Percentiles rank a stretch among this genome's conserved stretches.
Evolutionary conservation across 2,888 invertebrate genomes (phyloP).

Genomic region (Macrophya alboannulata): DNA sequence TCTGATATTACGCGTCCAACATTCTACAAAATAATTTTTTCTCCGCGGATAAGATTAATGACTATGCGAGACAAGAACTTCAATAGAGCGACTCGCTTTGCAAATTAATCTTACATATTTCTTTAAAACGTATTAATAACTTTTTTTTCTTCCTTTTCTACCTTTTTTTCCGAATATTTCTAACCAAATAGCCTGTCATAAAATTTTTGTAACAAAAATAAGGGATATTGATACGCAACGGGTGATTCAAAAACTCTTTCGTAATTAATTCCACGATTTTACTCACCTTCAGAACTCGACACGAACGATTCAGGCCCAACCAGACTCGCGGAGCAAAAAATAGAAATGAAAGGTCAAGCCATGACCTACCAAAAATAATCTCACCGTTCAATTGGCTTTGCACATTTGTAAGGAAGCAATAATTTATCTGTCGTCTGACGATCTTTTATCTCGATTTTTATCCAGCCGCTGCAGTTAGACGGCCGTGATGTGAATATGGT

Average conservation of each 20-base stretch:
- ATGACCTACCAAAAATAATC: background rate
- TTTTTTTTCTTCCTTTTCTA: conserved; percentile 61
- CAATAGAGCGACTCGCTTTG: conserved; percentile 72
- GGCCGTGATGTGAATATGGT: background rate
- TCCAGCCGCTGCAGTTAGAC: background rate
- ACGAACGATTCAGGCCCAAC: background rate
- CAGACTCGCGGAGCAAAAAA: background rate
- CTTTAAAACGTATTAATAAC: conserved; percentile 74
- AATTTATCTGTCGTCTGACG: background rate
- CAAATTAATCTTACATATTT: conserved; percentile 75
- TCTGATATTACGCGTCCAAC: conserved; percentile 73
- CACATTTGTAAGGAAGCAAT: conserved; percentile 11
- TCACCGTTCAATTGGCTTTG: background rate
- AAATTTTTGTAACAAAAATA: conserved; percentile 27
- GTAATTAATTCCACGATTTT: background rate
- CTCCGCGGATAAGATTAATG: conserved; percentile 74
- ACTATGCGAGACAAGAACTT: conserved; percentile 69
- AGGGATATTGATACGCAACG: conserved; percentile 8
- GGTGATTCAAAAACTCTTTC: background rate
- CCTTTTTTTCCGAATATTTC: background rate
- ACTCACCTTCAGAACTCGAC: background rate
- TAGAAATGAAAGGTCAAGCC: background rate
- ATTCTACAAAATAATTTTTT: conserved; percentile 75
- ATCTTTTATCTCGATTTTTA: background rate
- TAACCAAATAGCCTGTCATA: conserved; percentile 39